These are phyloP conservation scores for Alces alces DNA, from an alignment of 2,113 vertebrate genomes.

Conservation along the genomic window DNA sequence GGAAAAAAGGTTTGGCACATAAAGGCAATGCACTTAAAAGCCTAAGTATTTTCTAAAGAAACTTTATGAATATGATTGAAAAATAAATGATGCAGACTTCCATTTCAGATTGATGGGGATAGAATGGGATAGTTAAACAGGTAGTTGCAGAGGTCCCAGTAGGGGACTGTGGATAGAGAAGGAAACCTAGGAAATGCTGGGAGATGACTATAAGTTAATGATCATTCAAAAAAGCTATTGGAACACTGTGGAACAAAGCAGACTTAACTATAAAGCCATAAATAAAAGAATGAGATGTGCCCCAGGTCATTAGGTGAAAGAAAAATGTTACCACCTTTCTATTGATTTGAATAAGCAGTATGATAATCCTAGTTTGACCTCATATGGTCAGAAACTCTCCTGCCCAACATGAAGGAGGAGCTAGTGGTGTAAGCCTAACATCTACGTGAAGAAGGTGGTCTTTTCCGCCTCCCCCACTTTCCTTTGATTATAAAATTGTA, in stretches of 20 bases:
- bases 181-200: neutral
- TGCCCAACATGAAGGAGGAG: neutral
- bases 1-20: neutral
- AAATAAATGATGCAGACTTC: neutral
- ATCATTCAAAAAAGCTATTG: neutral
- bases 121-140: neutral
- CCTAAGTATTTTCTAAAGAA: conserved; percentile 3
- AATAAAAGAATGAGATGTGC: neutral
- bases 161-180: neutral
- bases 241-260: neutral
- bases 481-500: neutral
- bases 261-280: neutral
- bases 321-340: neutral
- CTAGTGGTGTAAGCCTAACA: neutral
- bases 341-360: neutral
- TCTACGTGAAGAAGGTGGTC: neutral
- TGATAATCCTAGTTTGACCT: neutral
- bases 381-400: neutral
- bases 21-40: neutral
- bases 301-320: neutral
- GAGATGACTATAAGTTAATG: neutral
- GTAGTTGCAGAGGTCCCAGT: neutral
- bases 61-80: neutral
- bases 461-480: neutral
- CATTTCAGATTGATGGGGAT: neutral